Conservation (phyloP, 2,888 invertebrate genomes). For the Synergus laeviventris region DNA sequence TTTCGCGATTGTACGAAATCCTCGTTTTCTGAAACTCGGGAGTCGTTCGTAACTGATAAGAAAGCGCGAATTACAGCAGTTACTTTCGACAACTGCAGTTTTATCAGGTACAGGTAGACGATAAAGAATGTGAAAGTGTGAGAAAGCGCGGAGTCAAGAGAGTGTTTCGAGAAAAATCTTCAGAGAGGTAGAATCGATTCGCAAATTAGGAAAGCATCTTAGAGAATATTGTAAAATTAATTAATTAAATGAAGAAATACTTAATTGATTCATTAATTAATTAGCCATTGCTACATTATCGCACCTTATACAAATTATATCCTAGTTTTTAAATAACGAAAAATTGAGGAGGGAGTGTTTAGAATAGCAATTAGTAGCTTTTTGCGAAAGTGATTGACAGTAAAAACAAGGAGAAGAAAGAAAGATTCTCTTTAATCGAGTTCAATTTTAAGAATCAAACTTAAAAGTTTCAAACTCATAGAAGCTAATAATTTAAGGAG, state of each 20-base stretch:
- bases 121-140: slow-evolving; percentile 33
- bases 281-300: neutral
- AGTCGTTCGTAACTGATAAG: slow-evolving; percentile 19
- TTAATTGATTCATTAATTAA: neutral
- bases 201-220: neutral
- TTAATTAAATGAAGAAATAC: neutral
- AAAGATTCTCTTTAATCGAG: neutral
- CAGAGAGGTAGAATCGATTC: slow-evolving; percentile 6
- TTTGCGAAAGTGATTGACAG: slow-evolving; percentile 6
- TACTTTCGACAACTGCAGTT: slow-evolving; percentile 6
- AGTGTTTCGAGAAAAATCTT: slow-evolving; percentile 19
- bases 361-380: slow-evolving; percentile 3
- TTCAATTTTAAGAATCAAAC: neutral
- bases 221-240: slow-evolving; percentile 9
- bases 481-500: neutral
- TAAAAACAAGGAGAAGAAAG: neutral
- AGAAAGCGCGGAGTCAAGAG: neutral
- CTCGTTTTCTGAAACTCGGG: slow-evolving; percentile 37
- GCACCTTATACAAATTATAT: slow-evolving; percentile 4
- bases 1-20: slow-evolving; percentile 13
- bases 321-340: neutral
- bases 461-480: neutral
- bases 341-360: slow-evolving; percentile 7
- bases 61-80: slow-evolving; percentile 9
- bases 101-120: slow-evolving; percentile 16